phyloP scores from a whole-genome alignment of 2,797 vertebrate genomes.

The Sebastes wilsoni region DNA sequence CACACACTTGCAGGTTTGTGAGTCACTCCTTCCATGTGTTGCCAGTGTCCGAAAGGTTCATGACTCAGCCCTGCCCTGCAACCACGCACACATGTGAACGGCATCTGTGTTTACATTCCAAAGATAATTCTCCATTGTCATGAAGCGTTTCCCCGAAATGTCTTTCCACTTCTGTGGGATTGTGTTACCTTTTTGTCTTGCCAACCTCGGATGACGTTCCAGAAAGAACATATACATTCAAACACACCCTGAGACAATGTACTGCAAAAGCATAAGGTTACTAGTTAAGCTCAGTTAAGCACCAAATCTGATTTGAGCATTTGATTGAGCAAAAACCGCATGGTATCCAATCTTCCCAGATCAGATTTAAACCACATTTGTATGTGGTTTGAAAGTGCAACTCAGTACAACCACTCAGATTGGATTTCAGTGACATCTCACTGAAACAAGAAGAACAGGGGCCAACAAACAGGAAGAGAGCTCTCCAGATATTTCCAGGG shows the following conservation, averaged over 20 bases:
- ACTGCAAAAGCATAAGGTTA: not conserved
- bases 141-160: constrained; percentile 9
- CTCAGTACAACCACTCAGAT: constrained; percentile 19
- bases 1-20: not conserved
- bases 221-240: not conserved
- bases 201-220: not conserved
- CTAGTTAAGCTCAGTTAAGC: not conserved
- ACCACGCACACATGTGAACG: constrained; percentile 11
- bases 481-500: not conserved
- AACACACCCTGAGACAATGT: not conserved
- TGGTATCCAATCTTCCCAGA: constrained; percentile 36
- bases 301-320: constrained; percentile 28
- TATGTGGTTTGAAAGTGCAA: constrained; percentile 32
- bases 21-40: constrained; percentile 3
- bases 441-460: constrained; percentile 1
- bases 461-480: constrained; percentile 1
- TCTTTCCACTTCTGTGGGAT: constrained; percentile 18
- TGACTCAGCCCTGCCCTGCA: constrained; percentile 7
- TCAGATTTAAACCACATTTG: constrained; percentile 48
- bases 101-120: constrained; percentile 67
- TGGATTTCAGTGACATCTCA: constrained; percentile 15
- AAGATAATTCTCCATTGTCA: constrained; percentile 26
- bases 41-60: not conserved
- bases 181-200: constrained; percentile 20
- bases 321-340: constrained; percentile 19